Conservation (phyloP, 2,888 invertebrate species). For the Tupiocoris notatus region DNA sequence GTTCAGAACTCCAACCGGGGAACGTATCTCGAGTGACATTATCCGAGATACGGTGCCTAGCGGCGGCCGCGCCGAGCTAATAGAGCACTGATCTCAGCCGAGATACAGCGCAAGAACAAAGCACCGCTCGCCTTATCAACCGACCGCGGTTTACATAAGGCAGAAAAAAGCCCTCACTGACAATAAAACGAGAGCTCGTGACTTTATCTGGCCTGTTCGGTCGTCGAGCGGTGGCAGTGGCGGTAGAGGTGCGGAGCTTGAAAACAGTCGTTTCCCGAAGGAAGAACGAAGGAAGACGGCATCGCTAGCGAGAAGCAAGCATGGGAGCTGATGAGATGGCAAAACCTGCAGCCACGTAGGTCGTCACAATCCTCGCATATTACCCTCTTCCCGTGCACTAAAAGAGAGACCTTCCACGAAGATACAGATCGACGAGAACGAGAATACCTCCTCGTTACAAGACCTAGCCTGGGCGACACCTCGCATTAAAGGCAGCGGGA, state of each 20-base stretch:
- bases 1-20: neutral
- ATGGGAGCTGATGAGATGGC: too few relatives aligned
- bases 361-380: neutral
- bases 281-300: too few relatives aligned
- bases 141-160: neutral
- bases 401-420: too few relatives aligned
- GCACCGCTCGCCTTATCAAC: neutral
- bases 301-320: too few relatives aligned
- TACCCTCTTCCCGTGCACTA: conserved; percentile 20
- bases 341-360: neutral
- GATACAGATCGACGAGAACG: conserved; percentile 9
- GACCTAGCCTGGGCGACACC: conserved; percentile 27
- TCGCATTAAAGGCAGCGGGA: conserved; percentile 25
- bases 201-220: conserved; percentile 24
- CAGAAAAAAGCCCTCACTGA: neutral
- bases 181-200: conserved; percentile 27
- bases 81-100: conserved; percentile 1
- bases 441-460: conserved; percentile 28
- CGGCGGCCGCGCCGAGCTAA: neutral
- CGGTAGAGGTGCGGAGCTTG: too few relatives aligned
- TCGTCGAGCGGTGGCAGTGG: neutral
- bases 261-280: conserved; percentile 18
- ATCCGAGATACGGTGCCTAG: neutral
- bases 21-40: neutral
- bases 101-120: conserved; percentile 8